Base-by-base conservation (phyloP, 2,113 vertebrate species). In the Otocyon megalotis region DNA sequence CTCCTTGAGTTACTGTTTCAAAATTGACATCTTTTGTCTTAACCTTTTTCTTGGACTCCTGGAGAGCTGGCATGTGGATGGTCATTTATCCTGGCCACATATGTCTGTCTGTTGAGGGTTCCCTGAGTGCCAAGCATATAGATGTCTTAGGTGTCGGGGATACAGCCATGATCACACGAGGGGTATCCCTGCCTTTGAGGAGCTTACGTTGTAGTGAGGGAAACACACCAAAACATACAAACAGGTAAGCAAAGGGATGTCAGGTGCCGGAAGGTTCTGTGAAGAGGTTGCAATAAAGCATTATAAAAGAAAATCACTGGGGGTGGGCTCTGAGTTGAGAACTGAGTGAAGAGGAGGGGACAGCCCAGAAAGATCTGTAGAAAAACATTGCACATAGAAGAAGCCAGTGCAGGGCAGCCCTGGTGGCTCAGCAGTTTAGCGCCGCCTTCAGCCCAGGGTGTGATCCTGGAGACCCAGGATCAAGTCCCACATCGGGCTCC, bases 11-110 rank as follows among this genome's bases (percentile, higher is more conserved):
- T 17, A 14, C 37, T 54, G 1, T 71, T 83, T 89, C 30, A n/a
- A 1, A 85, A 12, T 50, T 0, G 54, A 63, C 88, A 72, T 7
- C 71, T 93, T 82, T 26, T 53, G 2, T 53, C 14, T 24, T 56
- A 3, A 22, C 17, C 19, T 54, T 13, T 80, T 62, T n/a, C 43
- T 62, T 74, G 7, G 24, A 10, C 15, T 60, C 48, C 28, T 83
- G 1, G 30, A 37, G 62, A 37, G 14, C 50, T 20, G 26, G 11
- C 2, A 10, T 1, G 0, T 10, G 11, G 9, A 9, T 2, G n/a
- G 53, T 58, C 11, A 5, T 65, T 35, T 26, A 32, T 77, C 83
- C 43, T 65, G 83, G 20, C 26, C 26, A 37, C n/a, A 12, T 60
- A 0, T 24, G 13, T 74, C 22, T 80, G 24, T 69, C 28, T 67